Percentiles rank a stretch among this genome's conserved stretches.
phyloP scores from a whole-genome alignment of 2,113 vertebrate species.

The Pygoscelis adeliae region DNA sequence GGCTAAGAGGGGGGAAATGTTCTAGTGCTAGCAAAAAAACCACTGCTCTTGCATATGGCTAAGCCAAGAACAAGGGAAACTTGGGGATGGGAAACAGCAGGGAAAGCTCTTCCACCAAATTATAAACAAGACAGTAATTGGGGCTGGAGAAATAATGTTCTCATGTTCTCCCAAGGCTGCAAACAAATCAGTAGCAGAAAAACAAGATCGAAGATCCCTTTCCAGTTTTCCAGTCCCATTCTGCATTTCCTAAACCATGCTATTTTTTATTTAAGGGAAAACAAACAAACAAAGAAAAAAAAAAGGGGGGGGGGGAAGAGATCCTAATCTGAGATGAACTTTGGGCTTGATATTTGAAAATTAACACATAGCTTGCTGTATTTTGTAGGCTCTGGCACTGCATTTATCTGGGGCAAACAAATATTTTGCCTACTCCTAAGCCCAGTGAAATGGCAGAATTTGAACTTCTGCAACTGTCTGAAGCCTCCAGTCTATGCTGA shows the following conservation, averaged over 20 bases:
- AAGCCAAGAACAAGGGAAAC: background rate
- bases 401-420: background rate
- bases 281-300: background rate
- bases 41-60: background rate
- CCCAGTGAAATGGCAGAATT: background rate
- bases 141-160: background rate
- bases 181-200: background rate
- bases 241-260: background rate
- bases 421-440: background rate
- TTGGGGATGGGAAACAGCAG: background rate
- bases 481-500: background rate
- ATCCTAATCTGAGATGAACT: background rate
- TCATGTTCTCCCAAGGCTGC: background rate
- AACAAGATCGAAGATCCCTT: background rate
- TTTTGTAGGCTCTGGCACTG: background rate
- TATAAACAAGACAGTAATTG: background rate
- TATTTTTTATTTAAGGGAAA: slow-evolving; percentile 2
- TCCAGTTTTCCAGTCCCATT: background rate
- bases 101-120: background rate
- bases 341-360: background rate
- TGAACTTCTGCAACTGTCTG: background rate
- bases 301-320: background rate
- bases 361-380: background rate
- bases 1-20: background rate
- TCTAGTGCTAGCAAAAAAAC: background rate